Evolutionary conservation across 2,888 invertebrate species (phyloP), one percentile per base, ranked within the genome.

Genomic region (Sabatieria punctata): DNA sequence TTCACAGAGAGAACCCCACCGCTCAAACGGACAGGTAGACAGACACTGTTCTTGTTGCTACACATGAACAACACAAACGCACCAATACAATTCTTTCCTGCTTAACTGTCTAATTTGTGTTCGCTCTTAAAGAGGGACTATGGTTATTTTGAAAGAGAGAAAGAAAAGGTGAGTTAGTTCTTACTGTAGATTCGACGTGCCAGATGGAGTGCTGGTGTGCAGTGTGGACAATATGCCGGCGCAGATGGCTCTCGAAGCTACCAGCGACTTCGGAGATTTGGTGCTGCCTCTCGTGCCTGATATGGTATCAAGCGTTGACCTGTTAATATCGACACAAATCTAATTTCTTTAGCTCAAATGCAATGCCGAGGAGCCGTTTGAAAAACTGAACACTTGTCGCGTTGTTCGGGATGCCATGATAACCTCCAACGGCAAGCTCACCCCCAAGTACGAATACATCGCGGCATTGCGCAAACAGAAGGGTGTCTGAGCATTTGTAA

Each of bases 151-250:
- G n/a, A n/a, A n/a, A n/a, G n/a, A n/a, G n/a, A n/a, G n/a, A n/a
- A n/a, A n/a, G n/a, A n/a, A n/a, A n/a, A n/a, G n/a, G n/a, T n/a
- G n/a, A n/a, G n/a, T n/a, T n/a, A n/a, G n/a, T n/a, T n/a, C n/a
- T n/a, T n/a, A n/a, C n/a, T 50, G 33, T 50, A 58, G 60, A 18
- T 63, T 63, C 45, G 59, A 57, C 51, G 47, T 54, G 4, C 51
- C 57, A 4, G 55, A 57, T 0, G 97, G 97, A 21, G 91, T 97
- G 1, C 70, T 99, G 45, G 93, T 99, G n/a, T 99, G 97, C 65
- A 93, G 93, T 18, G 97, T 99, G 56, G 97, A 99, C 69, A 99
- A 99, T 69, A 97, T 99, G 97, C 97, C 97, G 1, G 97, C 97
- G 0, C 97, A 99, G 67, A 73, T 99, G 51, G 97, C 97, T 0